Conservation (phyloP, 2,113 vertebrate genomes). For the Catharus minimus region DNA sequence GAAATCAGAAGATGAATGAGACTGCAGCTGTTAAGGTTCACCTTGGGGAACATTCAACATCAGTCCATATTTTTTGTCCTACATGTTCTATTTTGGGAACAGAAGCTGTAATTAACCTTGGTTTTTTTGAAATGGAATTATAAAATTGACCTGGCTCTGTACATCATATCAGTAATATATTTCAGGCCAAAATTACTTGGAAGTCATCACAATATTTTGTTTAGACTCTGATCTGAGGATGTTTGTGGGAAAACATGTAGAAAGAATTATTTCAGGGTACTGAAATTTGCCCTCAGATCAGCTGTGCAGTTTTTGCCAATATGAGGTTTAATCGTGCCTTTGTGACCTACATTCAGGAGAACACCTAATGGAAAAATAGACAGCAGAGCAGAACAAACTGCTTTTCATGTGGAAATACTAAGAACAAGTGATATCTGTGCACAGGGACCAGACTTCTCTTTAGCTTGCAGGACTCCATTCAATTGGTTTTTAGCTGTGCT, state of each 20-base stretch:
- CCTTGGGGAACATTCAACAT: background rate
- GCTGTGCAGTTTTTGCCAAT: background rate
- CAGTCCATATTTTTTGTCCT: background rate
- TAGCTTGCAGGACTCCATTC: background rate
- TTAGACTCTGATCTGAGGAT: background rate
- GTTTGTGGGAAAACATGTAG: background rate
- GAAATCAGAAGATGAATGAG: background rate
- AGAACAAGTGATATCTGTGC: background rate
- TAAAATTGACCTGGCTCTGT: background rate
- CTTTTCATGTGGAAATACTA: background rate
- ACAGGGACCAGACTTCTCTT: background rate
- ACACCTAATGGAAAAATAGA: background rate
- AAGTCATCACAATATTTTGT: background rate
- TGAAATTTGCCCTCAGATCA: background rate
- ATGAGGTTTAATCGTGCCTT: background rate
- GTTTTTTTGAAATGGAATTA: background rate
- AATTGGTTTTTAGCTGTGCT: background rate
- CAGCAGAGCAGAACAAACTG: background rate
- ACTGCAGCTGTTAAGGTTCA: background rate
- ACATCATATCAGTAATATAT: background rate
- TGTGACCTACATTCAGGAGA: background rate
- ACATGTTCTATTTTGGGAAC: background rate
- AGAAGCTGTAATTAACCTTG: background rate
- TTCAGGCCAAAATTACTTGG: background rate
- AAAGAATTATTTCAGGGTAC: background rate